Base-by-base conservation (phyloP, 2,113 vertebrate genomes). In the Tretioscincus oriximinensis region DNA sequence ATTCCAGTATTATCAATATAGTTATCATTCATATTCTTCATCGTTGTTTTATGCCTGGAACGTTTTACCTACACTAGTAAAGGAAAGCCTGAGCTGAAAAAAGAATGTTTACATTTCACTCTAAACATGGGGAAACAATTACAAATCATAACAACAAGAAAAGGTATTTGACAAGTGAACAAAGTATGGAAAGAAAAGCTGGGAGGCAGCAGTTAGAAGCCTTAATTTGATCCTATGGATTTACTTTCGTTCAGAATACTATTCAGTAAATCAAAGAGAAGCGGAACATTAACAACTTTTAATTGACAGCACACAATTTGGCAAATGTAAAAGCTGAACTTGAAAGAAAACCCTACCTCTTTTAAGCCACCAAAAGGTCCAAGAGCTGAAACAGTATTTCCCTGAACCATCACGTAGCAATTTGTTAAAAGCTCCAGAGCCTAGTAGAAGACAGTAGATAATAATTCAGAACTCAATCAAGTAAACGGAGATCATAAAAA, bases 401-500 rank as follows among this genome's bases (percentile, higher is more conserved):
- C 98, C 89, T 99, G 98, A 85, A 99, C 98, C 98, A 99, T 97
- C 81, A 99, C 96, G 6, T 99, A 99, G 92, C 98, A 99, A 93
- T 94, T 97, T 31, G 98, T 99, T 88, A 99, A 90, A 72, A 99
- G 91, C 91, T 99, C 98, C 84, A 99, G 88, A 0, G 98, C 98
- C 98, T 99, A 18, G 28, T 84, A 85, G 29, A 6, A 78, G 72
- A 88, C 2, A 90, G 66, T 31, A 66, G 20, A 86, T 73, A 9
- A 66, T 26, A 9, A 66, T 26, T 18, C 9, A 21, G 22, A 47
- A 51, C 16, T 16, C 28, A 72, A 76, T 14, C 31, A 65, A 6
- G 73, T 1, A 83, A 14, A 0, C 6, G 47, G 73, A 35, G 16
- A 80, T 45, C 76, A 31, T 7, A 51, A 18, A 64, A 8, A 10